Conservation (phyloP, 2,113 vertebrate genomes). For the Trinectes maculatus region DNA sequence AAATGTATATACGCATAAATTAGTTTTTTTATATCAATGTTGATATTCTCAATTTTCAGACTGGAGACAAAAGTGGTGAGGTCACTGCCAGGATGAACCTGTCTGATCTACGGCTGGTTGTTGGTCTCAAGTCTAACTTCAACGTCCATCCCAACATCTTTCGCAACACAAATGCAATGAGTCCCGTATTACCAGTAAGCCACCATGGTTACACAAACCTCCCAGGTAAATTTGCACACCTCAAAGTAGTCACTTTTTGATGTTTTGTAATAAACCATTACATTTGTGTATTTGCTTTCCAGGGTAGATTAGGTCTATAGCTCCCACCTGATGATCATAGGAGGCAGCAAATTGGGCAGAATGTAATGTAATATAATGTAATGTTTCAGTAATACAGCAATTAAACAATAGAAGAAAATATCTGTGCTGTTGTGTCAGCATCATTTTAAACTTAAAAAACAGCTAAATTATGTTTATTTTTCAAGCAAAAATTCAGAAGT, state of each 20-base stretch:
- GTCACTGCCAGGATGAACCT: constrained; percentile 92
- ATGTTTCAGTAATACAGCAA: too few species aligned
- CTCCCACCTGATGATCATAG: too few species aligned
- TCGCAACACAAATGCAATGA: constrained; percentile 86
- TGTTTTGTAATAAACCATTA: not conserved
- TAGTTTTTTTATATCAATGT: not conserved
- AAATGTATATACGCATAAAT: not conserved
- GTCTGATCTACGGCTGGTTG: constrained; percentile 92
- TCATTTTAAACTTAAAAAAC: too few species aligned
- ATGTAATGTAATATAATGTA: too few species aligned
- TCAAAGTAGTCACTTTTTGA: not conserved
- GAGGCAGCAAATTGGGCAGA: too few species aligned
- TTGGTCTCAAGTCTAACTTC: constrained; percentile 83
- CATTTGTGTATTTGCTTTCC: not conserved
- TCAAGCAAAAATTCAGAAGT: not conserved
- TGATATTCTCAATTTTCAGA: constrained; percentile 61
- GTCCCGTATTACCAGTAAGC: constrained; percentile 79
- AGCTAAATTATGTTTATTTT: not conserved
- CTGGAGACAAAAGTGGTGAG: constrained; percentile 90
- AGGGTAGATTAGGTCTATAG: too few species aligned
- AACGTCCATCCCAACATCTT: constrained; percentile 84
- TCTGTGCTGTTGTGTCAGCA: too few species aligned
- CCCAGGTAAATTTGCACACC: constrained; percentile 70
- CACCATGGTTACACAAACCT: constrained; percentile 72
- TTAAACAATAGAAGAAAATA: too few species aligned